Percentiles rank a stretch among this genome's conserved stretches.
Evolutionary conservation across 2,888 invertebrate species (phyloP).

Genomic region (Bembecia ichneumoniformis): DNA sequence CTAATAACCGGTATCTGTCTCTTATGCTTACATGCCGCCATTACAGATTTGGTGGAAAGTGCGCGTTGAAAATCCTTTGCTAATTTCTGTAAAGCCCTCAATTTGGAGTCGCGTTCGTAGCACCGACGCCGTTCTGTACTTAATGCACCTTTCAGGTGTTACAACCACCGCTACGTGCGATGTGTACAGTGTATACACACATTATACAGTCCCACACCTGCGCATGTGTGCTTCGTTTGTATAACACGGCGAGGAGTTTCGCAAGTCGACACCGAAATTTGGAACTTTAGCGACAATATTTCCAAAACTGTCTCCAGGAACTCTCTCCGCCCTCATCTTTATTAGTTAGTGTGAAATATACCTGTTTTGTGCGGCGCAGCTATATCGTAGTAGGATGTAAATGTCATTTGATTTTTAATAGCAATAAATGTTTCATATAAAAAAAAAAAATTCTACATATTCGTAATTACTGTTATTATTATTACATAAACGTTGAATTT

Average conservation of each 20-base stretch:
- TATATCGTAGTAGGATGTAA: no score
- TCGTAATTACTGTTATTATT: no score
- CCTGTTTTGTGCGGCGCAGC: no score
- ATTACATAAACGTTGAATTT: no score
- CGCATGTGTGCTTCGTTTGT: conserved; percentile 45
- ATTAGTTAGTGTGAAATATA: background rate
- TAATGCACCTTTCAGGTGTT: conserved; percentile 1
- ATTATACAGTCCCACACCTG: conserved; percentile 19
- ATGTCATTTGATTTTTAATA: no score
- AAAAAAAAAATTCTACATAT: no score
- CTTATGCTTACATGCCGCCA: no score
- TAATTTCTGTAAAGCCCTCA: conserved; percentile 55
- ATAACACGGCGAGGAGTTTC: conserved; percentile 49
- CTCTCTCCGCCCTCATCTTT: background rate
- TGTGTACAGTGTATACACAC: conserved; percentile 3
- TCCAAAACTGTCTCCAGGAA: conserved; percentile 41
- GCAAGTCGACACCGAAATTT: conserved; percentile 66
- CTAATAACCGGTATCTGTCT: no score
- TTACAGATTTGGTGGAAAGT: conserved; percentile 26
- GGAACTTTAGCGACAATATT: conserved; percentile 63
- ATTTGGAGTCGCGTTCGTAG: conserved; percentile 44
- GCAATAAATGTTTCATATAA: no score
- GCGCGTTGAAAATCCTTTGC: conserved; percentile 50
- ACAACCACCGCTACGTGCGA: conserved; percentile 2
- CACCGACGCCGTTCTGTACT: conserved; percentile 12